Base-by-base conservation (phyloP, 2,888 invertebrate species). In the Odontocerum albicorne region DNA sequence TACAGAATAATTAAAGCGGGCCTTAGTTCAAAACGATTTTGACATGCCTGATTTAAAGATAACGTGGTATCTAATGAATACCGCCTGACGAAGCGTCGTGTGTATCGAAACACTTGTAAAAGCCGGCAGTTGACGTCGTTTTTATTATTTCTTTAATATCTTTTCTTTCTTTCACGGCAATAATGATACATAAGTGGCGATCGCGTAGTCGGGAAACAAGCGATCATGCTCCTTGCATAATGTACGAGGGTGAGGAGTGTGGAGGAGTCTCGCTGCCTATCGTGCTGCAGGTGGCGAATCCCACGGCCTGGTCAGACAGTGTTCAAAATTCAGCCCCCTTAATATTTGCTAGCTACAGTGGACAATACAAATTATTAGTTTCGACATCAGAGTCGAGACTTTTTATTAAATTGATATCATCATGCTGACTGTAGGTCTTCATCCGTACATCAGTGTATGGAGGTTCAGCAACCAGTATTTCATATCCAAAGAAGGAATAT, bases 201-300 rank as follows among this genome's bases (percentile, higher is more conserved):
- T 55, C 55, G 39, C 19, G 55, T 27, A 50, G 45, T 55, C 49
- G 49, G 44, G 55, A 43, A 55, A 55, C 49, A 47, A 42, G 39
- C 59, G 59, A 56, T 53, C 56, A 56, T 51, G 38, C 3, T 10
- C n/a, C 36, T 45, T 59, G 52, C 52, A 59, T 59, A 56, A 59
- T 59, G 19, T 22, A 59, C 45, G 12, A 10, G 36, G 6, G 27
- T 27, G 27, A 10, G 27, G 27, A 27, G 27, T 6, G 8, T 27
- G 27, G 8, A 27, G 27, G 8, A 7, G 27, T n/a, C n/a, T n/a
- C n/a, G n/a, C n/a, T n/a, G n/a, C n/a, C 35, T 15, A 7, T 16
- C 27, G 31, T 17, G 33, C 21, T 13, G n/a, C 55, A 55, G 49
- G 39, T 55, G 55, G 16, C 6, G 4, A 7, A 8, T 55, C 55